Evolutionary conservation across 2,888 invertebrate species (phyloP).

Genomic region (Eilema caniola): DNA sequence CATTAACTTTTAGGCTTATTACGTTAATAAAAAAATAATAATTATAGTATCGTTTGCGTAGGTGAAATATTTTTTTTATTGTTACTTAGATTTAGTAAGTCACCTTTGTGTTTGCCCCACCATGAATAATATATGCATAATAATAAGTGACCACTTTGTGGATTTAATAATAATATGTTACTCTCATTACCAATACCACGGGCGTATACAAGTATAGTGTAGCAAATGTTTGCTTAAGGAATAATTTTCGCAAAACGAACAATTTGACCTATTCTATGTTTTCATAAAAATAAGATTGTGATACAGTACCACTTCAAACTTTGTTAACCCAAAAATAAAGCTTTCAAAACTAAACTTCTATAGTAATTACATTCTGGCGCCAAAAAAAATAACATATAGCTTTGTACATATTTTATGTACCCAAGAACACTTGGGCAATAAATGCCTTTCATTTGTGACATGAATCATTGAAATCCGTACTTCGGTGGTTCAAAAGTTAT

Average conservation of each 20-base stretch:
- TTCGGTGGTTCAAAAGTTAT: too few relatives aligned
- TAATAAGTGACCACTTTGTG: slow-evolving; percentile 40
- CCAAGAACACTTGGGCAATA: too few relatives aligned
- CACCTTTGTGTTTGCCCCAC: slow-evolving; percentile 58
- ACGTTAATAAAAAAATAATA: slow-evolving; percentile 36
- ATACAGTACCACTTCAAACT: too few relatives aligned
- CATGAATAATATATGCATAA: slow-evolving; percentile 54
- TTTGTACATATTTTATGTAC: too few relatives aligned
- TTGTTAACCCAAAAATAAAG: too few relatives aligned
- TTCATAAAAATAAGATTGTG: too few relatives aligned
- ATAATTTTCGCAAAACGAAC: not conserved
- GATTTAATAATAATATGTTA: slow-evolving; percentile 28
- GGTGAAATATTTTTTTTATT: slow-evolving; percentile 53
- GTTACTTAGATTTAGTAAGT: slow-evolving; percentile 63
- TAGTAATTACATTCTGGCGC: too few relatives aligned
- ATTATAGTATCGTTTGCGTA: slow-evolving; percentile 35
- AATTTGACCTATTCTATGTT: not conserved
- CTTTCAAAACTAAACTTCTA: too few relatives aligned
- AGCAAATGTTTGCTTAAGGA: too few relatives aligned
- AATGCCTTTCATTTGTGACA: too few relatives aligned
- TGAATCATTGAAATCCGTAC: too few relatives aligned
- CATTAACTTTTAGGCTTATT: slow-evolving; percentile 39
- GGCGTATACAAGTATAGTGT: slow-evolving; percentile 27
- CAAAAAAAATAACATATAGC: too few relatives aligned
- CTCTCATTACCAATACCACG: slow-evolving; percentile 32